Evolutionary conservation across 1,140 invertebrate genomes (phyloP).

Genomic region (Neotoxoptera formosana): DNA sequence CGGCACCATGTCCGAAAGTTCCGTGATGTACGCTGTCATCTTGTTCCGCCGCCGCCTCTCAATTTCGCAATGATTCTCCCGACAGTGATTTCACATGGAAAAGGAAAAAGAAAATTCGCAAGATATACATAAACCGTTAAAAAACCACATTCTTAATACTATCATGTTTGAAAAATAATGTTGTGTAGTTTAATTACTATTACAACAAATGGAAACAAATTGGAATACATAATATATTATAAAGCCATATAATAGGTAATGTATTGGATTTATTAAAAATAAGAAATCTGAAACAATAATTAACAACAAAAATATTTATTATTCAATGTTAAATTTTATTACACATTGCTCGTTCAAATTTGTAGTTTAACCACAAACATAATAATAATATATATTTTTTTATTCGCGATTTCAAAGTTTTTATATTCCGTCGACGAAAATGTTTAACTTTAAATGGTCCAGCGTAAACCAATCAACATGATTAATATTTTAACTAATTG

Average conservation of each 20-base stretch:
- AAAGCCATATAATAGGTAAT: background rate
- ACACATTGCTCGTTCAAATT: too few species aligned
- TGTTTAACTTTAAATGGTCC: too few species aligned
- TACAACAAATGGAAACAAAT: too few species aligned
- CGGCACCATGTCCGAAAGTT: slow-evolving; percentile 99
- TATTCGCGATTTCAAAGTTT: too few species aligned
- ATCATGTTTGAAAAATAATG: background rate
- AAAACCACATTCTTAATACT: background rate
- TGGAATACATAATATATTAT: too few species aligned
- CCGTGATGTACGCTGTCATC: slow-evolving; percentile 99
- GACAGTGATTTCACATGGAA: slow-evolving; percentile 67
- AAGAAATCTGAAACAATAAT: background rate
- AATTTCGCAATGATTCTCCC: slow-evolving; percentile 99
- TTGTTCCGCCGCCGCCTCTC: slow-evolving; percentile 97
- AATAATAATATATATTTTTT: too few species aligned
- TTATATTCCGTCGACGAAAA: too few species aligned
- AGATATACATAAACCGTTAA: slow-evolving; percentile 56
- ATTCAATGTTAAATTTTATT: background rate
- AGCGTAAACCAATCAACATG: too few species aligned
- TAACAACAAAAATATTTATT: background rate
- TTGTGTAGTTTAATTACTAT: background rate
- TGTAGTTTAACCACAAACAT: too few species aligned
- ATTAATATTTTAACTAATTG: too few species aligned
- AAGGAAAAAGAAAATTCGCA: slow-evolving; percentile 53
- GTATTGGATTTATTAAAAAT: background rate